phyloP scores from a whole-genome alignment of 2,888 invertebrate genomes.

The Camponotus fellah region DNA sequence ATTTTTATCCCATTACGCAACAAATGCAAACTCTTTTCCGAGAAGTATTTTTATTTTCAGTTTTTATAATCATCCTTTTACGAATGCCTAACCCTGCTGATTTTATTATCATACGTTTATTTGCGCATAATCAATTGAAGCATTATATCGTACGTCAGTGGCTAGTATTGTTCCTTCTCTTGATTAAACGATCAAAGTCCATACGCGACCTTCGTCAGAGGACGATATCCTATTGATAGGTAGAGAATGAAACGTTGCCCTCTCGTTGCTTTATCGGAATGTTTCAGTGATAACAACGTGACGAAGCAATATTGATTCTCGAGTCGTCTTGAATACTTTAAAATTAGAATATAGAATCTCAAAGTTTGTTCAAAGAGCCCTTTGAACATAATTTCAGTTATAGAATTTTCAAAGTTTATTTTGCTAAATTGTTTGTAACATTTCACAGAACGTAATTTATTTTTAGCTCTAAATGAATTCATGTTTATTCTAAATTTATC shows the following conservation, averaged over 20 bases:
- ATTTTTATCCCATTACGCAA: background rate
- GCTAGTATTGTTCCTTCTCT: constrained; percentile 48
- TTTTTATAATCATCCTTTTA: background rate
- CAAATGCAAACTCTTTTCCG: background rate
- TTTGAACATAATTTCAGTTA: background rate
- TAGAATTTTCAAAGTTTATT: background rate
- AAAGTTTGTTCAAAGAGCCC: background rate
- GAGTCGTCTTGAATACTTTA: constrained; percentile 4
- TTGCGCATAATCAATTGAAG: constrained; percentile 25
- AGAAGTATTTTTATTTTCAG: background rate
- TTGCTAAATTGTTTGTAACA: background rate
- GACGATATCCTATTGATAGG: constrained; percentile 69
- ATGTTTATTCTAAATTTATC: background rate
- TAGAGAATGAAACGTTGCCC: constrained; percentile 61
- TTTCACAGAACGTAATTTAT: background rate
- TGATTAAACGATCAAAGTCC: constrained; percentile 57
- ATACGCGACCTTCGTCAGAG: constrained; percentile 65
- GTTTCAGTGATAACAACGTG: constrained; percentile 56
- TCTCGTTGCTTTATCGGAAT: constrained; percentile 61
- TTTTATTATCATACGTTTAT: background rate
- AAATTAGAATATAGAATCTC: background rate
- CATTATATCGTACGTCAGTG: constrained; percentile 1
- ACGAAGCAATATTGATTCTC: background rate
- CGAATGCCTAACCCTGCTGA: background rate
- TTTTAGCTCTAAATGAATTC: background rate